phyloP scores from a whole-genome alignment of 1,140 invertebrate genomes.

The Elymnias hypermnestra region DNA sequence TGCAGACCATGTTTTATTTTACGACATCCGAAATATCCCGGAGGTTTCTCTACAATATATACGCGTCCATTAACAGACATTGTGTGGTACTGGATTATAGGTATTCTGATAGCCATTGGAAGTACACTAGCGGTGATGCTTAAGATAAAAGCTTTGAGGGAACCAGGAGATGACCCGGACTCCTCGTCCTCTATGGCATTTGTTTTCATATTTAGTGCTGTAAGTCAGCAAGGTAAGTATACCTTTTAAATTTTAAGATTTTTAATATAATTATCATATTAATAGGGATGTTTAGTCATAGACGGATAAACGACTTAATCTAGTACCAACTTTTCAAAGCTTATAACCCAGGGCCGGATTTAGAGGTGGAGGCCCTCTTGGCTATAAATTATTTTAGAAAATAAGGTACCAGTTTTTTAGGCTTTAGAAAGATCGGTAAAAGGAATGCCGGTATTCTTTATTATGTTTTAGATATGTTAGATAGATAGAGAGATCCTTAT shows the following conservation, averaged over 20 bases:
- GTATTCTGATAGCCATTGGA: slow-evolving; percentile 31
- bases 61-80: slow-evolving; percentile 73
- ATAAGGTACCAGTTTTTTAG: no score
- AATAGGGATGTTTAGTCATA: no score
- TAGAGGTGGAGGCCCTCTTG: no score
- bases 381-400: no score
- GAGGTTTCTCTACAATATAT: slow-evolving; percentile 78
- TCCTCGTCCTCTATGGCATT: slow-evolving; percentile 41
- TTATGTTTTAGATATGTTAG: no score
- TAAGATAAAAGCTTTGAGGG: slow-evolving; percentile 27
- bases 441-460: no score
- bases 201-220: slow-evolving; percentile 44
- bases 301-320: no score
- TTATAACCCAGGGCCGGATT: no score
- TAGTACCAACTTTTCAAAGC: no score
- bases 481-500: no score
- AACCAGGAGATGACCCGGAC: slow-evolving; percentile 28
- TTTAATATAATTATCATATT: no score
- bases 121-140: slow-evolving; percentile 33
- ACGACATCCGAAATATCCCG: slow-evolving; percentile 78
- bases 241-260: slow-evolving; percentile 2
- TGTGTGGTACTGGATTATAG: slow-evolving; percentile 76
- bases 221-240: slow-evolving; percentile 74
- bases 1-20: slow-evolving; percentile 79
- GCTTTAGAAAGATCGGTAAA: no score